Evolutionary conservation across 2,113 vertebrate species (phyloP), one percentile per base, ranked within the genome.

Genomic region (Clinocottus analis): DNA sequence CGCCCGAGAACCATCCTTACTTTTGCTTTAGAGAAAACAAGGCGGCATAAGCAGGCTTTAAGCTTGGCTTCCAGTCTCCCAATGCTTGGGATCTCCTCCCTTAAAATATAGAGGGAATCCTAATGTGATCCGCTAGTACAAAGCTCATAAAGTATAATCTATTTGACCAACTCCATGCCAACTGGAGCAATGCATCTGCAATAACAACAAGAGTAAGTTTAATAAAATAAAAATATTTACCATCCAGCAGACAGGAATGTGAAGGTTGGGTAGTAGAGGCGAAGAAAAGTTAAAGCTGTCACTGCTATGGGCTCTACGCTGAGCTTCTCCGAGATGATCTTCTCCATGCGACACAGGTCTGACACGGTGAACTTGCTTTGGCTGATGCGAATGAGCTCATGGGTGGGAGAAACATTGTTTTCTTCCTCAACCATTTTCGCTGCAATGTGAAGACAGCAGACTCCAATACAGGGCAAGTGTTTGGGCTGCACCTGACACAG

Each of bases 241-340:
- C 97, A 95, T 93, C 94, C 94, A 92, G 95, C 95, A 90, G 94
- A 94, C 93, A 95, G 94, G 72, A 93, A 95, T 59, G 94, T 87
- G 85, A 97, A 82, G 84, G 97, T 96, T 41, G 96, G 84, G 84
- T 97, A 96, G 93, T 97, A 99, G 85, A 99, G 96, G 95, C 97
- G 97, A 92, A 99, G 96, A 93, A 99, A 99, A 74, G 97, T 97
- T 94, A 99, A 97, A 95, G 98, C 97, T 77, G 98, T 99, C 94
- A 98, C 96, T 91, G 96, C 96, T 95, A 96, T 92, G 76, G 96
- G 95, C 90, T 97, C 95, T 94, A 97, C 96, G 90, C 96, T 94
- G 92, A 99, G 94, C 92, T 99, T 99, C 86, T 97, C 97, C 4
- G 96, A 96, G 90, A 99, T 96, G 31, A 98, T 98, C 89, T 97